Conservation (phyloP, 2,797 vertebrate genomes). For the Salmo trutta region DNA sequence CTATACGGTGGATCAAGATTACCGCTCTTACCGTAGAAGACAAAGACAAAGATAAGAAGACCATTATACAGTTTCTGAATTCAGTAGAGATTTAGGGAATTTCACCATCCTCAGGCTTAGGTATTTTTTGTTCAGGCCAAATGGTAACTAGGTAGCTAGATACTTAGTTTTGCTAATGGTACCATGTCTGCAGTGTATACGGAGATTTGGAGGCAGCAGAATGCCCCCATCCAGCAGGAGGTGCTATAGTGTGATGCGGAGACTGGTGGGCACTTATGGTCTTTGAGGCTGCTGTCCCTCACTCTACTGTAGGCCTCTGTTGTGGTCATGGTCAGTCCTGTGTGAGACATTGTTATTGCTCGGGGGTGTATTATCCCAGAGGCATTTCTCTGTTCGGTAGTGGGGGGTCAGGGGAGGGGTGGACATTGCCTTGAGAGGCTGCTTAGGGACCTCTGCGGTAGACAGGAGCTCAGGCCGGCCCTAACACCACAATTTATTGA, state of each 20-base stretch:
- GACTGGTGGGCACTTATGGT: neutral
- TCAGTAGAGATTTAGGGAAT: neutral
- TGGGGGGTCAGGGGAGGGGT: constrained; percentile 23
- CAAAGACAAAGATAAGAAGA: neutral
- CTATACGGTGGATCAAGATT: neutral
- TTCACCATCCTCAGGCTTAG: neutral
- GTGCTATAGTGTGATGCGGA: constrained; percentile 27
- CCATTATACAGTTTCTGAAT: neutral
- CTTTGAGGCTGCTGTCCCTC: constrained; percentile 13
- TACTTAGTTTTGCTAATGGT: neutral
- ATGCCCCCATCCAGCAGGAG: constrained; percentile 31
- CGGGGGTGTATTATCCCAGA: constrained; percentile 55
- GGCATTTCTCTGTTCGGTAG: constrained; percentile 42
- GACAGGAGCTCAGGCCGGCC: constrained; percentile 23
- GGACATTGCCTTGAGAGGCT: constrained; percentile 18
- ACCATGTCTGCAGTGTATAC: neutral
- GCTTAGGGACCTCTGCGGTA: constrained; percentile 37
- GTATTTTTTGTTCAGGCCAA: neutral
- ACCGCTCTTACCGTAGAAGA: neutral
- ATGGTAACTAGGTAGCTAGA: neutral
- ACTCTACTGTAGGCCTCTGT: constrained; percentile 36
- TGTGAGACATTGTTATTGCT: constrained; percentile 44
- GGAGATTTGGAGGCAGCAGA: neutral
- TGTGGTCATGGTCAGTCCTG: constrained; percentile 37
- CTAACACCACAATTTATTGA: constrained; percentile 74